These are phyloP conservation scores for Stenodema calcarata DNA, from an alignment of 2,888 invertebrate genomes.

Conservation along the genomic window DNA sequence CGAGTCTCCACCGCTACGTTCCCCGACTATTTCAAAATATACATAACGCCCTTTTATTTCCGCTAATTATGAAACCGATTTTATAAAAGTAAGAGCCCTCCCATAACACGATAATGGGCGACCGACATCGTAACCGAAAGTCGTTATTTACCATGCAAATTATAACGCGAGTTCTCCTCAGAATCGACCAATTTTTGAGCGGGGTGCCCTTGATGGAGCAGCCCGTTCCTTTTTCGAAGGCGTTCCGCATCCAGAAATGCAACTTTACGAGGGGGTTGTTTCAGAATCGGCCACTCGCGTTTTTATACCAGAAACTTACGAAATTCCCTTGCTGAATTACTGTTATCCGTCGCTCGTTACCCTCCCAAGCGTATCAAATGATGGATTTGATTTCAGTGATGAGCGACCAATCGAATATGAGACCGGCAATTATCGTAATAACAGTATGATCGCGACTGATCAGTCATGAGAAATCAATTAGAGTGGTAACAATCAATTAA, in stretches of 20 bases:
- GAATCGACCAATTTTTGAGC: not conserved
- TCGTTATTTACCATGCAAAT: constrained; percentile 22
- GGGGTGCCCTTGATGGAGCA: not conserved
- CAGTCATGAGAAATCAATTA: not conserved
- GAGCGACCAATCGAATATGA: not conserved
- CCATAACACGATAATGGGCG: not conserved
- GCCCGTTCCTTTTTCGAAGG: not conserved
- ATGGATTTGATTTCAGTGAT: not conserved
- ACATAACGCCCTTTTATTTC: not conserved
- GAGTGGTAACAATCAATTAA: no score
- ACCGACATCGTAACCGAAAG: not conserved
- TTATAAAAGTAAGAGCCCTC: not conserved
- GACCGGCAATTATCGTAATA: not conserved
- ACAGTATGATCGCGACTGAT: not conserved
- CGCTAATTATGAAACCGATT: not conserved
- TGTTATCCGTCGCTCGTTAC: not conserved
- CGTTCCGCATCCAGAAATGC: not conserved
- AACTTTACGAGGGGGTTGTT: not conserved
- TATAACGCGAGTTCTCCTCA: not conserved
- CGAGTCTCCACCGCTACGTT: not conserved
- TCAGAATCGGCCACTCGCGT: not conserved
- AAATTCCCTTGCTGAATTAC: not conserved
- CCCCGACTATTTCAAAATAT: not conserved
- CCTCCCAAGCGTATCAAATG: not conserved
- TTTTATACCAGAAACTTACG: not conserved